Conservation (phyloP, 2,113 vertebrate species). For the Craseonycteris thonglongyai region DNA sequence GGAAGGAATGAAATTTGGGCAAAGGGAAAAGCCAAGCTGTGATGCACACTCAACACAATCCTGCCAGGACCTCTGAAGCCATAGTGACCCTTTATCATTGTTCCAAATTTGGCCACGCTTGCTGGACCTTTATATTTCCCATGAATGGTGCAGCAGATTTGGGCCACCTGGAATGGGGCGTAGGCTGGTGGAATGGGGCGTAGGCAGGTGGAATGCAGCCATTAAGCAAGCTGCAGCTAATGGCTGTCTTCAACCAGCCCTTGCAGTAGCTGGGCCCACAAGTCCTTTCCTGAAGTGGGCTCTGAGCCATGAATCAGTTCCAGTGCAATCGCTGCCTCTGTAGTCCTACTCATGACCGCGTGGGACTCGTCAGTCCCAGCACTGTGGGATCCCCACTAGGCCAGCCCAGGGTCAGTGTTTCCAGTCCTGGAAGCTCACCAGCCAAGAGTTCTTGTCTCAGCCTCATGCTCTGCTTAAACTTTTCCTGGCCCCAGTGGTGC, state of each 20-base stretch:
- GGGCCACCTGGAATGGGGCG: background rate
- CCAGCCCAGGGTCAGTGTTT: background rate
- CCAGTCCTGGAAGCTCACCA: background rate
- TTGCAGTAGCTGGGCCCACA: background rate
- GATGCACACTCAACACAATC: background rate
- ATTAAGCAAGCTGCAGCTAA: background rate
- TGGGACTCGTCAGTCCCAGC: background rate
- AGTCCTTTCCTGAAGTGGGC: background rate
- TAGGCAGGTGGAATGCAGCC: background rate
- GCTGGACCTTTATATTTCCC: background rate
- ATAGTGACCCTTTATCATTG: background rate
- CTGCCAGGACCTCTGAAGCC: background rate
- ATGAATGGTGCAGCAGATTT: background rate
- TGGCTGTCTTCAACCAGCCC: background rate
- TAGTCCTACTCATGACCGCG: background rate
- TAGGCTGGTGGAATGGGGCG: background rate
- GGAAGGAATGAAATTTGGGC: background rate
- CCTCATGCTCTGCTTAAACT: background rate
- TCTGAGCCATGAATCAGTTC: background rate
- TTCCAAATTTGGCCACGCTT: background rate
- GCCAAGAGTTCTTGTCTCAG: background rate
- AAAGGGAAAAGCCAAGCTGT: background rate
- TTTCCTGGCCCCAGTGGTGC: background rate
- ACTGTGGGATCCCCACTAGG: background rate
- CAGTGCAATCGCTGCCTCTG: background rate